Evolutionary conservation across 2,888 invertebrate genomes (phyloP).

Genomic region (Platerodrilus igneus): DNA sequence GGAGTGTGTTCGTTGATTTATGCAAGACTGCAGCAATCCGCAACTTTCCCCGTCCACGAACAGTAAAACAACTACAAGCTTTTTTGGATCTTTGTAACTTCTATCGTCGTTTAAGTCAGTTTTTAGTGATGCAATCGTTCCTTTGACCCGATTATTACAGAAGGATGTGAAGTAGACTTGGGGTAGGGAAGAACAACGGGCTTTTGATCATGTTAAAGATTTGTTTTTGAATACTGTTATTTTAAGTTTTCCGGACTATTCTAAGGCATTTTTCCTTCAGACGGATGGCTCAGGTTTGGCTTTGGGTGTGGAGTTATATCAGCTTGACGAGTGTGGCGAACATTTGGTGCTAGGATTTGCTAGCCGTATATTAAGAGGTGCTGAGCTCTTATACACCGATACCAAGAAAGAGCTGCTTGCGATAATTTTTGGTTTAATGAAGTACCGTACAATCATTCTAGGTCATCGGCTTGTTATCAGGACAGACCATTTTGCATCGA

Average conservation of each 20-base stretch:
- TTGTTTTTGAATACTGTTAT: slow-evolving; percentile 15
- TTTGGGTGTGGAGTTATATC: slow-evolving; percentile 5
- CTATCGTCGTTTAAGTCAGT: slow-evolving; percentile 19
- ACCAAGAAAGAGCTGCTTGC: slow-evolving; percentile 28
- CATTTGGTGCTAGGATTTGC: slow-evolving; percentile 15
- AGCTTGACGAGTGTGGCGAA: slow-evolving; percentile 6
- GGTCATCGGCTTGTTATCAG: neutral
- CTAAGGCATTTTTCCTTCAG: slow-evolving; percentile 8
- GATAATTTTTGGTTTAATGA: slow-evolving; percentile 2
- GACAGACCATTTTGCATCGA: slow-evolving; percentile 20
- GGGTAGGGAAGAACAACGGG: slow-evolving; percentile 13
- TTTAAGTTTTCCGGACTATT: slow-evolving; percentile 20
- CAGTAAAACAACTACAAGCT: slow-evolving; percentile 23
- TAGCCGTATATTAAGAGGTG: slow-evolving; percentile 2
- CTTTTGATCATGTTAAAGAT: slow-evolving; percentile 18
- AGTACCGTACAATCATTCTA: neutral
- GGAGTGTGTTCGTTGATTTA: slow-evolving; percentile 22
- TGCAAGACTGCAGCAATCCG: slow-evolving; percentile 19
- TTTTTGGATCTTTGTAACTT: slow-evolving; percentile 27
- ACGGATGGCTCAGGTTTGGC: slow-evolving; percentile 11
- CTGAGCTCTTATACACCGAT: slow-evolving; percentile 21
- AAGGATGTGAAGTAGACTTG: slow-evolving; percentile 20
- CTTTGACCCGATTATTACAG: neutral
- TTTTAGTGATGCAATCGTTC: too few relatives aligned
- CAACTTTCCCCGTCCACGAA: slow-evolving; percentile 23